phyloP scores from a whole-genome alignment of 2,888 invertebrate species.

The Cephus pulcher region DNA sequence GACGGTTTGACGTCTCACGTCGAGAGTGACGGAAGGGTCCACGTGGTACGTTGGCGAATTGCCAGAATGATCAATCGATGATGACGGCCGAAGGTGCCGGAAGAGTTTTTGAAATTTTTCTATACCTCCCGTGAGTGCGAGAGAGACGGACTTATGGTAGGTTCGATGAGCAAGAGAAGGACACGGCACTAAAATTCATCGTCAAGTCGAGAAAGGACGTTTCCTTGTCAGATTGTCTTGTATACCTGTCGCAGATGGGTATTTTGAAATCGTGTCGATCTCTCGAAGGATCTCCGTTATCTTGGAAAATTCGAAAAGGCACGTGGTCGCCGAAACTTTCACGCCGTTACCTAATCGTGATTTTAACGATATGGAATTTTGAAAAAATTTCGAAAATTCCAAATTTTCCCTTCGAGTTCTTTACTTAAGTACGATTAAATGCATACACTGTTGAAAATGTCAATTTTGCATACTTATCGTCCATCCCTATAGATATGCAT shows the following conservation, averaged over 20 bases:
- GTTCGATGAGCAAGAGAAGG: not conserved
- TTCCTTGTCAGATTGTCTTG: too few species aligned
- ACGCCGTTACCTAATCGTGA: not conserved
- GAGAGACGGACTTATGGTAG: not conserved
- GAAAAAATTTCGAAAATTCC: not conserved
- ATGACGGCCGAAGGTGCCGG: not conserved
- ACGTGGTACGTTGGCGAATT: not conserved
- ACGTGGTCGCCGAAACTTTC: not conserved
- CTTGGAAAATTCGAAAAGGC: not conserved
- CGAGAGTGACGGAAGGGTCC: not conserved
- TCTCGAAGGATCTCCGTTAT: not conserved
- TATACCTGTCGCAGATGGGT: not conserved
- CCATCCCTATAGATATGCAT: not conserved
- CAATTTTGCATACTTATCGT: not conserved
- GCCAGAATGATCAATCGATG: not conserved
- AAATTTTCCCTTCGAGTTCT: fast-evolving
- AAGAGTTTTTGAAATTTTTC: not conserved
- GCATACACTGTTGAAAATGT: too few species aligned
- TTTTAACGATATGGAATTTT: too few species aligned
- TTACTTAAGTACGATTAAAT: too few species aligned
- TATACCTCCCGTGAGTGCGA: not conserved
- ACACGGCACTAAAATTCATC: not conserved
- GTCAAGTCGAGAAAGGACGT: too few species aligned
- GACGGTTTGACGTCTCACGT: not conserved
- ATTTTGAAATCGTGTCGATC: not conserved